A percentile compares a stretch with the other conserved stretches of the same genome.
These are phyloP conservation scores for Synergus itoensis DNA, from an alignment of 2,888 invertebrate genomes.

Conservation along the genomic window DNA sequence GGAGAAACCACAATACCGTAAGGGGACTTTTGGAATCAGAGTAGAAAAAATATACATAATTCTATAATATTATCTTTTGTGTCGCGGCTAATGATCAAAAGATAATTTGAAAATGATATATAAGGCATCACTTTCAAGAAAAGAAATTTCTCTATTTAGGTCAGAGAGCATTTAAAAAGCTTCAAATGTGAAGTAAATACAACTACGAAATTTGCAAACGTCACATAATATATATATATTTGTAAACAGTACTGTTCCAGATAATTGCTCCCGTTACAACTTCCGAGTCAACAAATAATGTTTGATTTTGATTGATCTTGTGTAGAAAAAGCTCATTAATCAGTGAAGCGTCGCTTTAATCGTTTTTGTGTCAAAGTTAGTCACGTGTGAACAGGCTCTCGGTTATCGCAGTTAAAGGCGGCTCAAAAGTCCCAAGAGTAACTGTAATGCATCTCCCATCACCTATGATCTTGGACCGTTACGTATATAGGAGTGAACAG, in stretches of 20 bases:
- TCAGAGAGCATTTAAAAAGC: no score
- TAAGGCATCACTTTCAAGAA: no score
- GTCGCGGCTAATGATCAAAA: not conserved
- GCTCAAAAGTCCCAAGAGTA: slow-evolving; percentile 61
- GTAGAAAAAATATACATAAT: not conserved
- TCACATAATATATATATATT: no score
- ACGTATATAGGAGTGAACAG: slow-evolving; percentile 50
- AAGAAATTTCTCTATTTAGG: no score
- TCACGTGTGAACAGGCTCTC: slow-evolving; percentile 46
- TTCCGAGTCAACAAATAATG: slow-evolving; percentile 20
- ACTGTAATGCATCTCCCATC: slow-evolving; percentile 73
- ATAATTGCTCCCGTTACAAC: not conserved
- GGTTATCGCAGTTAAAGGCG: slow-evolving; percentile 51
- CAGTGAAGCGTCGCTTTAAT: slow-evolving; percentile 43
- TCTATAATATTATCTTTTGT: not conserved
- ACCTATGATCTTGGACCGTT: slow-evolving; percentile 74
- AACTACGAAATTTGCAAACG: no score
- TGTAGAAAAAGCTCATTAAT: slow-evolving; percentile 43
- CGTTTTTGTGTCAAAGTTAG: slow-evolving; percentile 48
- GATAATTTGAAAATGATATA: not conserved
- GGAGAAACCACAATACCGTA: not conserved
- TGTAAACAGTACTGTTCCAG: not conserved
- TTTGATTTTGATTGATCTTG: slow-evolving; percentile 44
- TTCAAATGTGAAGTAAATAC: no score
- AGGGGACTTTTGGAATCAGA: not conserved